Evolutionary conservation across 2,113 vertebrate species (phyloP), one percentile per base, ranked within the genome.

Genomic region (Pholis gunnellus): DNA sequence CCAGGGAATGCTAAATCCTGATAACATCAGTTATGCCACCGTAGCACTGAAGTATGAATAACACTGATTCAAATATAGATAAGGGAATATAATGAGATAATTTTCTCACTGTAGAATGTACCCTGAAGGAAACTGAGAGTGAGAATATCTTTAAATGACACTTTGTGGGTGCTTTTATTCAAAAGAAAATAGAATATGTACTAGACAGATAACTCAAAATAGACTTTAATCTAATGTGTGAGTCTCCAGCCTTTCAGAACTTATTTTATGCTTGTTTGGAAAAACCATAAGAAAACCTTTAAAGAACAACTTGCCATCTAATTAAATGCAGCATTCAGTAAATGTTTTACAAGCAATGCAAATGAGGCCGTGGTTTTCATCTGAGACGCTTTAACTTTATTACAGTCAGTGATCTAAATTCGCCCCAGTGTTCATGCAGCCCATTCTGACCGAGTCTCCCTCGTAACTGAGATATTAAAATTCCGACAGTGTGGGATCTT

Each of bases 61-160:
- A 68, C 52, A 63, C 3, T 0, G 59, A 73, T 85, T 36, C 56
- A 46, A 38, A 48, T 67, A 1, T 2, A 74, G 75, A 80, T 69
- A 52, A 57, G 13, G 9, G 0, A 74, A 42, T 29, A 20, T 46
- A 7, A 60, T 1, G 6, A 9, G 31, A 42, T 1, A 10, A 5
- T 38, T 14, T 61, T 46, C 22, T 83, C 14, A 3, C 6, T 0
- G 18, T 27, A 14, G 10, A 14, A 29, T 72, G 18, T 31, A 1
- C 20, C 66, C 9, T 22, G 2, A 29, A 17, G n/a, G 52, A 36
- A 79, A 67, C 48, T 44, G 50, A 57, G 56, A 22, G 31, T 27
- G 22, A 72, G 9, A 70, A n/a, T 36, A 4, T n/a, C 38, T 6
- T 56, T 25, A 17, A 40, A 17, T 56, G 8, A 1, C 4, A 22